Base-by-base conservation (phyloP, 2,797 vertebrate genomes). In the Catostomus latipinnis region DNA sequence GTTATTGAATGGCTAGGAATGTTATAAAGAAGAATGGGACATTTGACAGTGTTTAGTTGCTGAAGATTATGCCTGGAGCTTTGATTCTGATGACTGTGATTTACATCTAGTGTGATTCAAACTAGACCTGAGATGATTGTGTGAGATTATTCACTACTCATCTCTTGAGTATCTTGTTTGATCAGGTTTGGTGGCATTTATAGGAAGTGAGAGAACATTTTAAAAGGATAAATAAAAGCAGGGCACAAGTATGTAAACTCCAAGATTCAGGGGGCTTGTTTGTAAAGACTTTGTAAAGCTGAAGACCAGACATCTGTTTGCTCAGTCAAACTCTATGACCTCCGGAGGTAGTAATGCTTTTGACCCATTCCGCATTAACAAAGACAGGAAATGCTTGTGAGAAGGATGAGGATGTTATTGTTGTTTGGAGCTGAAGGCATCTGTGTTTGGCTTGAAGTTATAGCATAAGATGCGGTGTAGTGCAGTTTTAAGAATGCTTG, bases 321-420 rank as follows among this genome's bases (percentile, higher is more conserved):
- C 34, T 34, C 34, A 34, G 34, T 34, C 34, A 34, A 34, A 34
- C 2, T 34, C 34, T 34, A 52, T 67, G 11, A 77, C n/a, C 8
- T 71, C 6, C 13, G 8, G 54, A 50, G 52, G n/a, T 8, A 16
- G 49, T 7, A 22, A 18, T 54, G 71, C 54, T 18, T 81, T 43
- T 57, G 66, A 56, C 13, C 71, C 43, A n/a, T 81, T 79, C 43
- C 60, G 71, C 48, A 45, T 22, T 72, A 49, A 82, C 14, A 34
- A 70, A 22, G 5, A 6, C 49, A 57, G 49, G 18, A 61, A 10
- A n/a, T 22, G 7, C 9, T 0, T 74, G 45, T 61, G 53, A 22
- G 34, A 49, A 49, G 4, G 43, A 63, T 61, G 70, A 48, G n/a
- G 16, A 62, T 58, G 53, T 62, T 74, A 48, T 70, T 77, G 18